Conservation (phyloP, 64 coral and sea anemone genomes). For the Catalaphyllia jardinei region DNA sequence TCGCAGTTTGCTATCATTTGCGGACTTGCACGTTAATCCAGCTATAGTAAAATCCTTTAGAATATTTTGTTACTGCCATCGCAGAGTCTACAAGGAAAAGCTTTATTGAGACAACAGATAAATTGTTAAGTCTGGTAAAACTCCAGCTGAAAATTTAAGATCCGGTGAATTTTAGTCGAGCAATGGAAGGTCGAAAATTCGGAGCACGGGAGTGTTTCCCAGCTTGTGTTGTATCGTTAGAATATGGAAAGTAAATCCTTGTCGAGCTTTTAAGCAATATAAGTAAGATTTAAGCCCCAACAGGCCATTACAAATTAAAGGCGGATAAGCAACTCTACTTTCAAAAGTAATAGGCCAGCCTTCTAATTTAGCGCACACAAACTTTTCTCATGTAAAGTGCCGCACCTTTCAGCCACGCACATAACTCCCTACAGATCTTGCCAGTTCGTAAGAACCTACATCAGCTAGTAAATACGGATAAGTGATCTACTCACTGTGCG, state of each 20-base stretch:
- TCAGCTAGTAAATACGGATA: background rate
- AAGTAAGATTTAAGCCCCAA: too few species aligned
- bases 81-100: too few species aligned
- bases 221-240: too few species aligned
- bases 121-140: too few species aligned
- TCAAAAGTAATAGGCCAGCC: too few species aligned
- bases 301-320: too few species aligned
- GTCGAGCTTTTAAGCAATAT: too few species aligned
- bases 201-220: background rate
- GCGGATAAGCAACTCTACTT: too few species aligned
- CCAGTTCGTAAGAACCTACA: too few species aligned
- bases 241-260: too few species aligned
- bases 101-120: too few species aligned
- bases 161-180: background rate
- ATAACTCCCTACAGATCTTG: background rate
- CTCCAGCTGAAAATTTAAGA: background rate
- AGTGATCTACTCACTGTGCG: background rate
- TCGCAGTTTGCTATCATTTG: background rate
- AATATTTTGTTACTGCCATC: background rate
- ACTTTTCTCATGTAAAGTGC: background rate
- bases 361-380: background rate
- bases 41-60: background rate
- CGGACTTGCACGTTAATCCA: background rate
- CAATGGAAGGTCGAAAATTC: background rate
- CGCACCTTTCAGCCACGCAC: background rate